Conservation (phyloP, 2,888 invertebrate species). For the Encarsia formosa region DNA sequence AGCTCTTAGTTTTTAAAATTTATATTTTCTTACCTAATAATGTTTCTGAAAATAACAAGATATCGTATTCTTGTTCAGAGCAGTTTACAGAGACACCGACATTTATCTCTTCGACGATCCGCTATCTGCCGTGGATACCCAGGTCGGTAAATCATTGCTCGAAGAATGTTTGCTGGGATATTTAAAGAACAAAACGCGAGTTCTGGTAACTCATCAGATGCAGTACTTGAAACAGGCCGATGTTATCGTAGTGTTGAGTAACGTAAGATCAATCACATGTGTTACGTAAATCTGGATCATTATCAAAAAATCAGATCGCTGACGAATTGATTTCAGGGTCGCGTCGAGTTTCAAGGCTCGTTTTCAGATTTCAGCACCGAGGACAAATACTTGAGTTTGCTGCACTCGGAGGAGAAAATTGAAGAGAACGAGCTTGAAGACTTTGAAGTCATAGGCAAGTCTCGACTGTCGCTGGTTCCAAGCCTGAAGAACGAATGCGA, state of each 20-base stretch:
- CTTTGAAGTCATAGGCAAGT: conserved; percentile 3
- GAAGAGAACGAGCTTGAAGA: conserved; percentile 30
- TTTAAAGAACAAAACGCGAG: conserved; percentile 63
- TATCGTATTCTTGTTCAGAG: conserved; percentile 56
- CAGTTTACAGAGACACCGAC: conserved; percentile 72
- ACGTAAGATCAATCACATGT: conserved; percentile 50
- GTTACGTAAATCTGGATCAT: neutral
- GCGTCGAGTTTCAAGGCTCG: conserved; percentile 58
- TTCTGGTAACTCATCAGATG: conserved; percentile 80
- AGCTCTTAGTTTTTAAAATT: too few relatives aligned
- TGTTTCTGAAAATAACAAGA: too few relatives aligned
- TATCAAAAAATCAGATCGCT: neutral
- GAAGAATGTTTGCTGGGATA: conserved; percentile 67
- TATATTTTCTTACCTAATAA: too few relatives aligned
- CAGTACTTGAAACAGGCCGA: conserved; percentile 70
- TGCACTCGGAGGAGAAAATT: conserved; percentile 43
- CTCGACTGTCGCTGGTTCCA: conserved; percentile 9
- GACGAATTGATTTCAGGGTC: conserved; percentile 60
- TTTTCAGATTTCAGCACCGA: conserved; percentile 58
- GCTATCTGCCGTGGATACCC: conserved; percentile 72
- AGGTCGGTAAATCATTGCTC: conserved; percentile 72
- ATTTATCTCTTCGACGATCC: conserved; percentile 79
- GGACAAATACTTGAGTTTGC: conserved; percentile 54
- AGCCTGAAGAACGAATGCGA: conserved; percentile 35
- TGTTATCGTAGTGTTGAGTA: conserved; percentile 62